A percentile compares a stretch with the other conserved stretches of the same genome.
Evolutionary conservation across 2,888 invertebrate genomes (phyloP).

Genomic region (Drosophila kuntzei): DNA sequence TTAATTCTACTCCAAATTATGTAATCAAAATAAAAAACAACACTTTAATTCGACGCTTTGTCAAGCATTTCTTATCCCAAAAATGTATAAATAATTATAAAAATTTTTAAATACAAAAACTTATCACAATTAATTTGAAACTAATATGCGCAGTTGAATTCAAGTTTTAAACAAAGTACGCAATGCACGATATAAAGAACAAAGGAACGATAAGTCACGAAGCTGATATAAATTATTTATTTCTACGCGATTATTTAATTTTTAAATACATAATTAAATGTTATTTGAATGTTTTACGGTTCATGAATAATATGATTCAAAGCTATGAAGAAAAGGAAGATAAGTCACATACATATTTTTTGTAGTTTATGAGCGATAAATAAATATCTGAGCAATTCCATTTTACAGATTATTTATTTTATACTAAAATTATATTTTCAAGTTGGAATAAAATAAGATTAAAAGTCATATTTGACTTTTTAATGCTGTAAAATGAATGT

Average conservation of each 20-base stretch:
- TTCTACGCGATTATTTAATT: neutral
- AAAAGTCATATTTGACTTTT: too few relatives aligned
- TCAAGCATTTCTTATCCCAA: neutral
- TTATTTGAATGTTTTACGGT: neutral
- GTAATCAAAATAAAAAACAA: slow-evolving; percentile 2
- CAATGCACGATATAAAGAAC: neutral
- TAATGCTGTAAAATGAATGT: too few relatives aligned
- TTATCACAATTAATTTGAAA: slow-evolving; percentile 14
- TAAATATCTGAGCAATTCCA: neutral
- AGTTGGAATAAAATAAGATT: too few relatives aligned
- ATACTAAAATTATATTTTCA: neutral
- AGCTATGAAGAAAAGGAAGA: neutral
- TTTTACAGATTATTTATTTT: neutral
- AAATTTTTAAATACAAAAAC: neutral
- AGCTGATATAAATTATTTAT: neutral
- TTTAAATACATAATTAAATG: neutral
- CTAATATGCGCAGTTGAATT: slow-evolving; percentile 21
- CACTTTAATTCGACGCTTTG: neutral
- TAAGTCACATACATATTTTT: neutral
- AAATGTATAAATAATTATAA: slow-evolving; percentile 4
- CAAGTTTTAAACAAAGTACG: neutral
- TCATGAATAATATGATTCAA: neutral
- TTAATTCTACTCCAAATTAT: slow-evolving; percentile 21
- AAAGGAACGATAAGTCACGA: slow-evolving; percentile 2
- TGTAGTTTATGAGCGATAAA: neutral